Conservation (phyloP, 1,140 invertebrate species). For the Cataglyphis hispanica region DNA sequence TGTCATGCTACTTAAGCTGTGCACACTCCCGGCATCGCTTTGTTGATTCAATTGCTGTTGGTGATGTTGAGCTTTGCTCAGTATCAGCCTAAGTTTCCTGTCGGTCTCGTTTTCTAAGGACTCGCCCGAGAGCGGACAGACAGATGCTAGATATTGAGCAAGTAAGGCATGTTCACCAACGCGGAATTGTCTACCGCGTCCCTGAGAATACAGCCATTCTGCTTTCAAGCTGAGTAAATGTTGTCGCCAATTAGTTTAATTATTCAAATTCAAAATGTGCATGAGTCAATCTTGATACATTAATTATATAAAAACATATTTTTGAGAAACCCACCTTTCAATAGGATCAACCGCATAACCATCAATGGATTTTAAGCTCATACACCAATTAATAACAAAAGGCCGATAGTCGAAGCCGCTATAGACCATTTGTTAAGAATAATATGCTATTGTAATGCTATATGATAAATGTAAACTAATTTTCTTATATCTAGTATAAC, state of each 20-base stretch:
- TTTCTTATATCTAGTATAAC: conserved; percentile 43
- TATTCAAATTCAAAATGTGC: conserved; percentile 19
- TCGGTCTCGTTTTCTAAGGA: conserved; percentile 94
- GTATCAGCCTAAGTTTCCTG: conserved; percentile 93
- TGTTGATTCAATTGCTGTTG: conserved; percentile 93
- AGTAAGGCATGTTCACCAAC: conserved; percentile 93
- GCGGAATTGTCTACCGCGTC: conserved; percentile 94
- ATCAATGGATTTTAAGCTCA: conserved; percentile 95
- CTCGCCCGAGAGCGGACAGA: conserved; percentile 92
- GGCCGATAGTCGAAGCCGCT: conserved; percentile 97
- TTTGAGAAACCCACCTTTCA: conserved; percentile 90
- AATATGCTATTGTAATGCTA: conserved; percentile 74
- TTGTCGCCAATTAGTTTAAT: conserved; percentile 65
- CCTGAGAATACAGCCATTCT: conserved; percentile 98
- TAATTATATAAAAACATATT: conserved; percentile 31
- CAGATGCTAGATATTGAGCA: conserved; percentile 93
- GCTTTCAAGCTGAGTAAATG: conserved; percentile 92
- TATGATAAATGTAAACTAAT: conserved; percentile 52
- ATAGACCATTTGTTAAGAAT: conserved; percentile 85
- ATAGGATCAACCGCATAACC: conserved; percentile 95
- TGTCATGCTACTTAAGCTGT: conserved; percentile 84
- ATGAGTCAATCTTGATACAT: not conserved
- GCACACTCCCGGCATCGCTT: conserved; percentile 85
- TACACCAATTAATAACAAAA: conserved; percentile 97
- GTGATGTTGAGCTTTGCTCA: conserved; percentile 96